Conservation (phyloP, 2,888 invertebrate genomes). For the Ryuthela nishihirai region DNA sequence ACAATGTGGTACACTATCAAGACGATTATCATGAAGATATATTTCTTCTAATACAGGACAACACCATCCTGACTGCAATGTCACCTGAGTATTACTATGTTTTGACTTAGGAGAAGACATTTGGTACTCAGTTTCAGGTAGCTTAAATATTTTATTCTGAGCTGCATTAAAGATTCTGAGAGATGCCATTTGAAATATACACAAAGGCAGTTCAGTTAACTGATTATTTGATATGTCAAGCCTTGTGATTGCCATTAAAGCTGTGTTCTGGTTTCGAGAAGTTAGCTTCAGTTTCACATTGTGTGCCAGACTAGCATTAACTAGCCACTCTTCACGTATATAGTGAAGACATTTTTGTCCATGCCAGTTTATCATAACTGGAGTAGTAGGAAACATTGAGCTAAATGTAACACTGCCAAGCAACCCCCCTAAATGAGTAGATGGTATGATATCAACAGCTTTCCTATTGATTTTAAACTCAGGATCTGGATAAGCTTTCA, state of each 20-base stretch:
- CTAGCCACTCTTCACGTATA: conserved; percentile 72
- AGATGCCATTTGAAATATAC: conserved; percentile 78
- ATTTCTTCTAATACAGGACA: conserved; percentile 79
- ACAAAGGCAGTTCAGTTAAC: conserved; percentile 70
- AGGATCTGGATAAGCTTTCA: conserved; percentile 79
- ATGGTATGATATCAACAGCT: conserved; percentile 61
- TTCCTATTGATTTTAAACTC: conserved; percentile 91
- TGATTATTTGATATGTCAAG: conserved; percentile 89
- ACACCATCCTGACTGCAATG: conserved; percentile 40
- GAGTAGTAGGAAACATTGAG: conserved; percentile 72
- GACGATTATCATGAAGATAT: conserved; percentile 84
- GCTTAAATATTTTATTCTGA: conserved; percentile 78
- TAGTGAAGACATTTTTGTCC: conserved; percentile 64
- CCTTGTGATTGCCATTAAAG: conserved; percentile 86
- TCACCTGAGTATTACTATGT: conserved; percentile 3
- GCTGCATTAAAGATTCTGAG: conserved; percentile 76
- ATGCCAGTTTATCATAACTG: conserved; percentile 84
- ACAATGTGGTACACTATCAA: conserved; percentile 74
- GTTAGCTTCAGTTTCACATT: conserved; percentile 75
- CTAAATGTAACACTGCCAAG: conserved; percentile 60
- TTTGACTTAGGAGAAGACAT: conserved; percentile 24
- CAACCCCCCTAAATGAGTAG: conserved; percentile 42
- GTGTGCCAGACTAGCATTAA: conserved; percentile 74
- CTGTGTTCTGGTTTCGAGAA: conserved; percentile 61
- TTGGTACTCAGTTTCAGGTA: conserved; percentile 55